phyloP scores from a whole-genome alignment of 2,113 vertebrate species.

The Galemys pyrenaicus region DNA sequence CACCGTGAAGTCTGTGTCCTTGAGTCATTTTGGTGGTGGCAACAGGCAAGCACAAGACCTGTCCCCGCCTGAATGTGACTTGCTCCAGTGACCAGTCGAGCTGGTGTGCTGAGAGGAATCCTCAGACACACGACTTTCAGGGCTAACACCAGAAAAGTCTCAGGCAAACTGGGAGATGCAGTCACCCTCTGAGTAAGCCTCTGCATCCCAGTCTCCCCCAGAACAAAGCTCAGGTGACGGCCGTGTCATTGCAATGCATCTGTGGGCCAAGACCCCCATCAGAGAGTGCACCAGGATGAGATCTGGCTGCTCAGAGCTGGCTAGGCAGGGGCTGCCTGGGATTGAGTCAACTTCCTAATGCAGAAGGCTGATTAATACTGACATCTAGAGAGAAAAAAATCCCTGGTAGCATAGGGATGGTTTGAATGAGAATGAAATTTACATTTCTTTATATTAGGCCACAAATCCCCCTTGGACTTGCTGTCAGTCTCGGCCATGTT shows the following conservation, averaged over 20 bases:
- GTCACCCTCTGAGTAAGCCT: too few relatives aligned
- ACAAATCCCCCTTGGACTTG: constrained; percentile 13
- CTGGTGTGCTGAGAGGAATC: not conserved
- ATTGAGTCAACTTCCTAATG: not conserved
- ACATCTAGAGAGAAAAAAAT: not conserved
- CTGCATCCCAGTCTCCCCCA: not conserved
- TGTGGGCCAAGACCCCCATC: not conserved
- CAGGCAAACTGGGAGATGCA: not conserved
- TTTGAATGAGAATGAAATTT: constrained; percentile 65
- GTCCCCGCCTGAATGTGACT: too few relatives aligned
- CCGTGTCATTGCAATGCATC: not conserved
- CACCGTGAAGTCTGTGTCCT: too few relatives aligned
- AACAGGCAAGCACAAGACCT: not conserved
- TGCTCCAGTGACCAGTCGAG: not conserved
- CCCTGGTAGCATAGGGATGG: not conserved
- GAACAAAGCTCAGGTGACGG: not conserved
- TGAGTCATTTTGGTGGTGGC: not conserved
- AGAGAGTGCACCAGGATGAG: not conserved
- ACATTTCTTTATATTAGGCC: constrained; percentile 57
- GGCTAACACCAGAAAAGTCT: not conserved
- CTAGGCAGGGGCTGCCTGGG: not conserved
- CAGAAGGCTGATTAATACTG: constrained; percentile 52
- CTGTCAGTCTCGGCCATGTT: constrained; percentile 33
- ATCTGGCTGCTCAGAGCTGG: not conserved
- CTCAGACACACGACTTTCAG: not conserved